Conservation (phyloP, 2,113 vertebrate genomes). For the Epinephelus lanceolatus region DNA sequence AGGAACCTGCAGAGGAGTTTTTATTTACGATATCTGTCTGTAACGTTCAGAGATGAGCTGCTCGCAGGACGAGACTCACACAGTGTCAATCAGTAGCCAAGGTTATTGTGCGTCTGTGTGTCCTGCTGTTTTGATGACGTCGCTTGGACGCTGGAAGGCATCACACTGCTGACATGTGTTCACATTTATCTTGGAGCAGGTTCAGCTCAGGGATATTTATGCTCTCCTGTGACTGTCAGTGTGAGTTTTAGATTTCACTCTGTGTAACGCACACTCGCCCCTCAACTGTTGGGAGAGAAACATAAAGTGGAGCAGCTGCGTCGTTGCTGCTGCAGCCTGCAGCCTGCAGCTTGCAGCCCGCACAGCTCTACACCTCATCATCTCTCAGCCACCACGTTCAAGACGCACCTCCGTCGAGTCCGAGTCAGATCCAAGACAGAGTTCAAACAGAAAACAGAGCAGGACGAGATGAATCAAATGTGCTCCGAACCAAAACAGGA, state of each 20-base stretch:
- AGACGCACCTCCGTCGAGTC: background rate
- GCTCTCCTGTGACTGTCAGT: conserved; percentile 77
- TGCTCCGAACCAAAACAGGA: background rate
- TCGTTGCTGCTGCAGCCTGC: background rate
- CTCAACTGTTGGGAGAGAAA: conserved; percentile 75
- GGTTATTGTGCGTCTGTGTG: background rate
- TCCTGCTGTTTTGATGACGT: conserved; percentile 26
- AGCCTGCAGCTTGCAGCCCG: background rate
- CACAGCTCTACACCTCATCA: background rate
- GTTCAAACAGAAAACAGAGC: background rate
- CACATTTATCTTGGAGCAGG: conserved; percentile 73
- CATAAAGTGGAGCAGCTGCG: conserved; percentile 78
- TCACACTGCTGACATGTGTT: conserved; percentile 73
- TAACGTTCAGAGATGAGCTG: background rate
- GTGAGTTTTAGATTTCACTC: conserved; percentile 81
- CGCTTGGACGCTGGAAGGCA: conserved; percentile 35
- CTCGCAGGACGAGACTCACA: conserved; percentile 59
- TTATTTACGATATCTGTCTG: background rate
- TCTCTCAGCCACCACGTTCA: background rate
- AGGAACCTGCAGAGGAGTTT: background rate
- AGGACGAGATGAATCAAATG: background rate
- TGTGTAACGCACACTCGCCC: conserved; percentile 62
- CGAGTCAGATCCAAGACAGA: background rate
- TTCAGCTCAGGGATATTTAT: conserved; percentile 75
- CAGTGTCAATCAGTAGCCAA: conserved; percentile 80